phyloP scores from a whole-genome alignment of 2,113 vertebrate genomes.

The Mirounga angustirostris region DNA sequence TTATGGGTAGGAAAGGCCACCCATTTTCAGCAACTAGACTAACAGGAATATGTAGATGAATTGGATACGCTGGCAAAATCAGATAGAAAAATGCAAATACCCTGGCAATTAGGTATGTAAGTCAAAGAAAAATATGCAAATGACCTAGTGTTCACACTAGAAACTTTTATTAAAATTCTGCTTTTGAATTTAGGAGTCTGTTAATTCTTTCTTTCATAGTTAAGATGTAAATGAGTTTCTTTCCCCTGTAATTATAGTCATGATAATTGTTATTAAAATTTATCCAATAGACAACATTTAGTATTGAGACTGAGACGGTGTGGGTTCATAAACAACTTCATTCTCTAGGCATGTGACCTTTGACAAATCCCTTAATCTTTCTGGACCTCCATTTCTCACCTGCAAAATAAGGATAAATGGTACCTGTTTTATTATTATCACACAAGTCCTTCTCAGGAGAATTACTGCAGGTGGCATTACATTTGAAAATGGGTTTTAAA shows the following conservation, averaged over 20 bases:
- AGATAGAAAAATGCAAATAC: slow-evolving; percentile 73
- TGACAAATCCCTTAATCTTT: background rate
- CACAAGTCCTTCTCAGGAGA: background rate
- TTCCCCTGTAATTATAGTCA: background rate
- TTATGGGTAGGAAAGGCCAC: slow-evolving; percentile 48
- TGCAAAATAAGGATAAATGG: background rate
- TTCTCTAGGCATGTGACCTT: background rate
- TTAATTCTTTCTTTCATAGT: slow-evolving; percentile 54
- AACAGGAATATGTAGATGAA: slow-evolving; percentile 64
- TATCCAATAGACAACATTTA: background rate
- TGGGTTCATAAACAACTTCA: background rate
- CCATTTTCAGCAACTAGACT: slow-evolving; percentile 61
- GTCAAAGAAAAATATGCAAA: slow-evolving; percentile 74
- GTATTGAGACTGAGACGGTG: background rate
- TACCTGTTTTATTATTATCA: background rate
- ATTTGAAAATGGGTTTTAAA: slow-evolving; percentile 22
- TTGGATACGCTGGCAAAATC: slow-evolving; percentile 61
- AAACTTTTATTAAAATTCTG: slow-evolving; percentile 60
- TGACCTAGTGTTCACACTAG: slow-evolving; percentile 62
- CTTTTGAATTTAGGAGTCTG: slow-evolving; percentile 65
- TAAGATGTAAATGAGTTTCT: slow-evolving; percentile 31
- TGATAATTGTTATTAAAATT: slow-evolving; percentile 49
- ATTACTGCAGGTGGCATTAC: background rate
- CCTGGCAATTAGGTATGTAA: slow-evolving; percentile 74
- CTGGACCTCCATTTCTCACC: background rate